Percentiles rank a stretch among this genome's conserved stretches.
phyloP scores from a whole-genome alignment of 2,888 invertebrate species.

The Lochmaea crataegi region DNA sequence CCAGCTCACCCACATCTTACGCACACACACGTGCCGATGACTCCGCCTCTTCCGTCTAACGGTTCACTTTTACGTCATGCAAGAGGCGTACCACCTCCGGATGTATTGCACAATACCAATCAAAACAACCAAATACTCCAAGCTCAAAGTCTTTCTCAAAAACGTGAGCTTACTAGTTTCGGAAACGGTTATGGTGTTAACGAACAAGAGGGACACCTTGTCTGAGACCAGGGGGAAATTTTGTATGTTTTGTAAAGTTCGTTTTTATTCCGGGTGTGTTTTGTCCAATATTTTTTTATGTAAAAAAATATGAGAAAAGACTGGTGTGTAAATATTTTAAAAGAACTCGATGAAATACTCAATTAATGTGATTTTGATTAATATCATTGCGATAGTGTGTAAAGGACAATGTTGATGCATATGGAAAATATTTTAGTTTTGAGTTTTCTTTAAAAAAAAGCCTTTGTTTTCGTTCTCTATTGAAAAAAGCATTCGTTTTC shows the following conservation, averaged over 20 bases:
- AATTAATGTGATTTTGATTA: slow-evolving; percentile 47
- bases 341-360: slow-evolving; percentile 39
- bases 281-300: slow-evolving; percentile 36
- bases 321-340: slow-evolving; percentile 35
- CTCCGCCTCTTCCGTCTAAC: slow-evolving; percentile 61
- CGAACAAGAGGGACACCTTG: slow-evolving; percentile 66
- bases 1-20: slow-evolving; percentile 67
- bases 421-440: slow-evolving; percentile 13
- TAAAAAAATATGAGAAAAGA: slow-evolving; percentile 35
- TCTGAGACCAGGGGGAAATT: slow-evolving; percentile 63
- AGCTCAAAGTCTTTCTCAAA: slow-evolving; percentile 63
- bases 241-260: slow-evolving; percentile 58
- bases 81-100: slow-evolving; percentile 61
- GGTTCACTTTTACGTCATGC: slow-evolving; percentile 63
- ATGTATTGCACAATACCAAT: slow-evolving; percentile 65
- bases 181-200: slow-evolving; percentile 65
- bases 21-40: slow-evolving; percentile 63
- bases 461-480: background rate
- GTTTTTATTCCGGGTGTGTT: slow-evolving; percentile 31
- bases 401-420: slow-evolving; percentile 14
- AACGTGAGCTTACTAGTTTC: slow-evolving; percentile 64
- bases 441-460: background rate
- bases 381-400: slow-evolving; percentile 50
- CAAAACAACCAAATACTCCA: slow-evolving; percentile 64
- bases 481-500: background rate